Evolutionary conservation across 2,888 invertebrate species (phyloP).

Genomic region (Xylocampa areola): DNA sequence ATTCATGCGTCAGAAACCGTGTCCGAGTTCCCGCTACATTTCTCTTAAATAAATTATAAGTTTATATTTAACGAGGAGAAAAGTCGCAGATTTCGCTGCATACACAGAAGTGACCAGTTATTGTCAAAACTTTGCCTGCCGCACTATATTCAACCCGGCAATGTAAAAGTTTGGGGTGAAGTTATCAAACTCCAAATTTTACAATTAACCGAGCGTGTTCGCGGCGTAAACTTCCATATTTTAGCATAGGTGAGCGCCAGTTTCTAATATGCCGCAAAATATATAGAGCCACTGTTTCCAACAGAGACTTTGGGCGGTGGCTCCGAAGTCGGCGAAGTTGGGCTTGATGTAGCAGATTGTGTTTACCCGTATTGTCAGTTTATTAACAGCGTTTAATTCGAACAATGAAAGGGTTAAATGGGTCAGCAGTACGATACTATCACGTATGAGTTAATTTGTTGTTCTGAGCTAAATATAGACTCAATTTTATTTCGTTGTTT

Average conservation of each 20-base stretch:
- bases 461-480: neutral
- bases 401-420: conserved; percentile 19
- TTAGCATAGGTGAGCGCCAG: conserved; percentile 77
- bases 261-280: conserved; percentile 79
- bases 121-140: conserved; percentile 69
- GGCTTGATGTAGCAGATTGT: conserved; percentile 44
- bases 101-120: conserved; percentile 65
- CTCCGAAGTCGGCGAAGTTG: conserved; percentile 57
- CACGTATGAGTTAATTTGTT: conserved; percentile 10
- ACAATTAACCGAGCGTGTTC: conserved; percentile 79
- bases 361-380: conserved; percentile 36
- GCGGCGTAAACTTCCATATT: conserved; percentile 74
- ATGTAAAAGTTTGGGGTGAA: conserved; percentile 64
- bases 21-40: conserved; percentile 11
- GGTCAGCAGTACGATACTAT: conserved; percentile 17
- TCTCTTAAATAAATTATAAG: too few species aligned
- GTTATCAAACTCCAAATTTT: conserved; percentile 81
- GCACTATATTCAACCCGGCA: conserved; percentile 59
- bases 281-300: conserved; percentile 73
- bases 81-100: conserved; percentile 44
- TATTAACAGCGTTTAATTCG: conserved; percentile 29
- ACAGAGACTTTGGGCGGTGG: conserved; percentile 69
- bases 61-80: conserved; percentile 50
- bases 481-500: conserved; percentile 5
- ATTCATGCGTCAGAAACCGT: conserved; percentile 24